These are phyloP conservation scores for Cyprinodon tularosa DNA, from an alignment of 2,113 vertebrate species.

Conservation along the genomic window DNA sequence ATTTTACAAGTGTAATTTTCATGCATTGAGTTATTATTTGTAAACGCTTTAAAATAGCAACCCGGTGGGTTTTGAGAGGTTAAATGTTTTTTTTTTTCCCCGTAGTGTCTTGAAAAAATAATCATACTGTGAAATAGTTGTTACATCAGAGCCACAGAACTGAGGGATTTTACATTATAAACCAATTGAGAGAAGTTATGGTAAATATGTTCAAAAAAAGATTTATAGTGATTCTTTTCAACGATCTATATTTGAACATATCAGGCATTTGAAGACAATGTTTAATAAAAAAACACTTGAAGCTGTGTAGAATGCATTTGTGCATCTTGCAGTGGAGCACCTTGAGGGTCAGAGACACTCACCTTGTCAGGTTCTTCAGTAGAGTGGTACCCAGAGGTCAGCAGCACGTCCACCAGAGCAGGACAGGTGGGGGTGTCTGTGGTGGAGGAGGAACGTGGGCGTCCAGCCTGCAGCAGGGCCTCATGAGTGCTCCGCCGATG, in stretches of 20 bases:
- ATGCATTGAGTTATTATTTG: too few relatives aligned
- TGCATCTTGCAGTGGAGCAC: not conserved
- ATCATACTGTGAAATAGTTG: not conserved
- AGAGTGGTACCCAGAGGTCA: conserved; percentile 84
- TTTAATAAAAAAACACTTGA: not conserved
- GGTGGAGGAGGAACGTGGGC: conserved; percentile 95
- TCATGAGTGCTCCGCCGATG: conserved; percentile 93
- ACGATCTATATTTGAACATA: not conserved
- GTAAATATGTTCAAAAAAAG: too few relatives aligned
- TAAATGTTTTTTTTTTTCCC: too few relatives aligned
- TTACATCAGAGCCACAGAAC: not conserved
- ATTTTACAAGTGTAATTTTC: too few relatives aligned
- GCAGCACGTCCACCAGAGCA: conserved; percentile 86
- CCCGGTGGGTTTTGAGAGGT: too few relatives aligned
- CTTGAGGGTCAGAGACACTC: conserved; percentile 63
- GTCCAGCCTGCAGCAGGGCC: conserved; percentile 84
- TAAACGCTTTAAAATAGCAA: too few relatives aligned
- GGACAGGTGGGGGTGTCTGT: conserved; percentile 91
- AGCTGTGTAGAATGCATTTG: not conserved
- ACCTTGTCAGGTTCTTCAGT: conserved; percentile 92
- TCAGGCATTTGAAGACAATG: not conserved
- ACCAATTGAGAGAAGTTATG: too few relatives aligned
- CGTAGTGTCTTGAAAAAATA: not conserved
- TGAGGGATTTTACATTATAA: not conserved
- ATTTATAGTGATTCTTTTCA: not conserved